Percentiles rank a stretch among this genome's conserved stretches.
phyloP scores from a whole-genome alignment of 2,113 vertebrate species.

The Hippocampus barbouri region DNA sequence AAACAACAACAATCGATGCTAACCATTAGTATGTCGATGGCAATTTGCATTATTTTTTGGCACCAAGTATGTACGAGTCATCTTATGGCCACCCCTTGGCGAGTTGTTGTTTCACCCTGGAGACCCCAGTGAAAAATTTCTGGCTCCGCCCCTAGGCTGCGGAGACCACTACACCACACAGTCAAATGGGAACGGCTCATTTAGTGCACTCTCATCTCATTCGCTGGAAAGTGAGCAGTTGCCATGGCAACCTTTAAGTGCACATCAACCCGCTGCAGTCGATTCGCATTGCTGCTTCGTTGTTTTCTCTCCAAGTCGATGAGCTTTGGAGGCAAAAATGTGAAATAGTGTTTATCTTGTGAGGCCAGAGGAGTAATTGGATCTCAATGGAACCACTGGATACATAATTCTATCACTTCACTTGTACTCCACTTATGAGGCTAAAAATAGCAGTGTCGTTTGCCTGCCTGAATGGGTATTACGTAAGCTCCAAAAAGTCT shows the following conservation, averaged over 20 bases:
- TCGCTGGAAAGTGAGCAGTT: neutral
- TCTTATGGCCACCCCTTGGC: too few species aligned
- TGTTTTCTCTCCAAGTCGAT: neutral
- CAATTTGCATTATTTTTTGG: too few species aligned
- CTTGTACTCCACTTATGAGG: neutral
- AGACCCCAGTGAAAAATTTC: too few species aligned
- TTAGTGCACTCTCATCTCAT: neutral
- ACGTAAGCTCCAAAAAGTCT: neutral
- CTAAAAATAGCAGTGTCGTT: neutral
- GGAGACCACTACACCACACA: neutral
- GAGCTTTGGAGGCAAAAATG: neutral
- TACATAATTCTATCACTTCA: neutral
- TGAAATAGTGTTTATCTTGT: neutral
- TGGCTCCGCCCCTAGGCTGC: too few species aligned
- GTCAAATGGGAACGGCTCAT: neutral
- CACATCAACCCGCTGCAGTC: neutral
- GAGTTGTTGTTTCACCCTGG: too few species aligned
- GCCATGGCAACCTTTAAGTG: neutral
- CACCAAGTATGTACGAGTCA: too few species aligned
- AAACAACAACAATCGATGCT: too few species aligned
- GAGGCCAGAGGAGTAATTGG: neutral
- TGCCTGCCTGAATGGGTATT: neutral
- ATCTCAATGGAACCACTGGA: neutral
- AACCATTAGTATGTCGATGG: too few species aligned
- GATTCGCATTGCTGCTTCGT: neutral